Percentiles rank a stretch among this genome's conserved stretches.
phyloP scores from a whole-genome alignment of 2,113 vertebrate species.

The Phalacrocorax pelagicus region DNA sequence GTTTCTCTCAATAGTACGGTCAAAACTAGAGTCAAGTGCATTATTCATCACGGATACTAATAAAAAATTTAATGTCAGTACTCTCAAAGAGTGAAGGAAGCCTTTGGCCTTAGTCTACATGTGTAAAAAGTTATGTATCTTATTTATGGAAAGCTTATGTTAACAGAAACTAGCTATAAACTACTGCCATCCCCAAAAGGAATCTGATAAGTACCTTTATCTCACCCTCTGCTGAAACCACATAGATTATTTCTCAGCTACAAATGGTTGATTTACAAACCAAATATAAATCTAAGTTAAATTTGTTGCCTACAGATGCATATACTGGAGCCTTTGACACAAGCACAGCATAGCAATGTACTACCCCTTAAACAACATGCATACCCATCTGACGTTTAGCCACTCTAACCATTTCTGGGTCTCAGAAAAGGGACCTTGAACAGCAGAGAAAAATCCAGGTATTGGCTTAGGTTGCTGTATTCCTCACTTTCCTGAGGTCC shows the following conservation, averaged over 20 bases:
- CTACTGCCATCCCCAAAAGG: background rate
- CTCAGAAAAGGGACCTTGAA: background rate
- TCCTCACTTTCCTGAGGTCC: background rate
- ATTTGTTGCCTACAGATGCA: background rate
- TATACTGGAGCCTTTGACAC: background rate
- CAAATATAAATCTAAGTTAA: background rate
- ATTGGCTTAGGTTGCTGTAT: background rate
- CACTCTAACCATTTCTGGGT: background rate
- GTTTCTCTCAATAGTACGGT: background rate
- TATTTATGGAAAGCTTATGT: constrained; percentile 14
- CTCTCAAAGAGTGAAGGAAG: background rate
- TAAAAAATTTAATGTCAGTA: constrained; percentile 1
- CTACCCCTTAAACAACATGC: accelerated
- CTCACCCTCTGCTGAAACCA: background rate
- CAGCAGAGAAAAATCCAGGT: background rate
- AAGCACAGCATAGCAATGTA: background rate
- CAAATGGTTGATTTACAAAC: background rate
- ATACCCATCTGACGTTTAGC: background rate
- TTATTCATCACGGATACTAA: background rate
- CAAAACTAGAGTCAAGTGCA: constrained; percentile 3
- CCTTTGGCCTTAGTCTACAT: constrained; percentile 26
- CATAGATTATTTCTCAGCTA: background rate
- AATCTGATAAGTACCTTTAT: constrained; percentile 11
- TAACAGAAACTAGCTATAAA: constrained; percentile 36
- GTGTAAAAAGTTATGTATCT: constrained; percentile 12